Percentiles rank a stretch among this genome's conserved stretches.
Evolutionary conservation across 1,140 invertebrate genomes (phyloP).

Genomic region (Bursaphelenchus mucronatus): DNA sequence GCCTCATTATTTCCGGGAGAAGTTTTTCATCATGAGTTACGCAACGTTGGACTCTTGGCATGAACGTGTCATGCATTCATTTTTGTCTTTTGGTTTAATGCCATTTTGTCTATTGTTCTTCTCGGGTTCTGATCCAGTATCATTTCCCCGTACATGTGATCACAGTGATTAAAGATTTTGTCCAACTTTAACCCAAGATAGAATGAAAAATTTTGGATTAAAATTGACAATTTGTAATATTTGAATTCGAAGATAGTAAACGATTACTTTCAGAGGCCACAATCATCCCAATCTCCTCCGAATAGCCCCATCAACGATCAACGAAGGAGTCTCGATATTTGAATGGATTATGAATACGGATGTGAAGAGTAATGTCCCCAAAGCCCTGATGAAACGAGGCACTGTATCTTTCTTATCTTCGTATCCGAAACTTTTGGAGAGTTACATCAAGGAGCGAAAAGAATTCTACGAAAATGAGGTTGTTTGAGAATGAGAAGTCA

Average conservation of each 20-base stretch:
- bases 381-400: conserved; percentile 11
- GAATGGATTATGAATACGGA: conserved; percentile 31
- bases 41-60: no score
- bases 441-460: conserved; percentile 13
- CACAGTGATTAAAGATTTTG: no score
- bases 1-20: no score
- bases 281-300: conserved; percentile 23
- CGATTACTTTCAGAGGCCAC: conserved; percentile 19
- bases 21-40: no score
- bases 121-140: no score
- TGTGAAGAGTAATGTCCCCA: conserved; percentile 17
- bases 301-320: conserved; percentile 4
- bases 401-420: conserved; percentile 19
- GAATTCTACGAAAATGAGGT: conserved; percentile 10
- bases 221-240: no score
- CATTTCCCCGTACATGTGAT: no score
- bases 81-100: no score
- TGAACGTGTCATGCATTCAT: no score
- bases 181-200: no score
- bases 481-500: neutral
- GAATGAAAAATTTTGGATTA: no score
- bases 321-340: conserved; percentile 13
- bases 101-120: no score
- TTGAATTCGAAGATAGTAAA: neutral
- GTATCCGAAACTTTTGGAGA: conserved; percentile 18